Conservation (phyloP, 2,113 vertebrate genomes). For the Anoura caudifer region DNA sequence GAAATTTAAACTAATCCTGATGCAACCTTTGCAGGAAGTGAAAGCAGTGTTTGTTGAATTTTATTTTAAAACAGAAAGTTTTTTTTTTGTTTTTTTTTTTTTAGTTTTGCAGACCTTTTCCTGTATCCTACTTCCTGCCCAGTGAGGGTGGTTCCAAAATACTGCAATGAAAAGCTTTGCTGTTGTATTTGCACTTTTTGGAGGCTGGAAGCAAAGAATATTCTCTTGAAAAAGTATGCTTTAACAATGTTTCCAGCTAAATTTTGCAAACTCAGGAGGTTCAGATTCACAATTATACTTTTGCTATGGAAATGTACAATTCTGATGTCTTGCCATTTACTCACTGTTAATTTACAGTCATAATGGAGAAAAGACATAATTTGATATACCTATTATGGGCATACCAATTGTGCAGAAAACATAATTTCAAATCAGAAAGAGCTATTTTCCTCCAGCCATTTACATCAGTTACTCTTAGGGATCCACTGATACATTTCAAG, state of each 20-base stretch:
- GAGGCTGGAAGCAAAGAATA: conserved; percentile 25
- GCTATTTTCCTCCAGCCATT: not conserved
- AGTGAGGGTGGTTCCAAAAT: conserved; percentile 20
- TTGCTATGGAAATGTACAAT: conserved; percentile 30
- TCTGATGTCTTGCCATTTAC: not conserved
- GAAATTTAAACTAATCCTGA: conserved; percentile 59
- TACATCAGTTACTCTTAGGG: not conserved
- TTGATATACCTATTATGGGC: not conserved
- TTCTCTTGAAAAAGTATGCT: conserved; percentile 32
- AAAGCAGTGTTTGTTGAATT: conserved; percentile 58
- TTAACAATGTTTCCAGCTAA: conserved; percentile 27
- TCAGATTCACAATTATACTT: conserved; percentile 37
- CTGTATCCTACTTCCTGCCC: not conserved
- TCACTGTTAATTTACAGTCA: conserved; percentile 42
- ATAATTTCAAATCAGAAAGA: conserved; percentile 32
- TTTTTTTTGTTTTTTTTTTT: not conserved
- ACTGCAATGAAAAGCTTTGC: conserved; percentile 21
- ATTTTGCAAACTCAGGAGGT: conserved; percentile 44
- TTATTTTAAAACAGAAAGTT: conserved; percentile 28
- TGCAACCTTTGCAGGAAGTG: conserved; percentile 52
- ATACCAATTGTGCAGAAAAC: not conserved
- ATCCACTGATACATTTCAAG: conserved; percentile 21
- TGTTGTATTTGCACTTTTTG: not conserved
- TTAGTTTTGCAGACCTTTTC: conserved; percentile 30
- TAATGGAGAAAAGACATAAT: not conserved